Evolutionary conservation across 2,797 vertebrate species (phyloP), one percentile per base, ranked within the genome.

Genomic region (Ispidina lecontei): DNA sequence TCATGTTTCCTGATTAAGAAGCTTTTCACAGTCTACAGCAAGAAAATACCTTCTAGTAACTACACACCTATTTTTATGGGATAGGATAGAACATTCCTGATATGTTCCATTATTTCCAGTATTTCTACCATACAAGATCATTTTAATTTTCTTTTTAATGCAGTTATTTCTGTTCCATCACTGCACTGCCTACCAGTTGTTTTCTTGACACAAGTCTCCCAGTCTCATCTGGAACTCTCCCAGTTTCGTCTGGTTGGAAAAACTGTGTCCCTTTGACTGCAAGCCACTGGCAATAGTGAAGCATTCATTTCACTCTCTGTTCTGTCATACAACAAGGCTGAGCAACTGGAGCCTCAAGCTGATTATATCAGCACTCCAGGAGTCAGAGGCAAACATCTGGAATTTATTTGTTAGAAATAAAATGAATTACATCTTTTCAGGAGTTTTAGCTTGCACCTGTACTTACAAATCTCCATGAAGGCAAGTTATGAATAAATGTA

Each of bases 361-460:
- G 78, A 71, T 76, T 79, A 4, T 72, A 94, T 63, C 84, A 94
- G 65, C 49, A 39, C 65, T 83, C 58, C 8, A 8, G 47, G 69
- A 85, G 78, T 80, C 44, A 67, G 58, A 77, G 39, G 69, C 39
- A 92, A 95, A 94, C 94, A 96, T 91, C 78, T 95, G 94, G 90
- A 90, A 85, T 43, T 52, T 52, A 91, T 91, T 84, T 85, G 43
- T 91, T 79, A 71, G 60, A 88, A 92, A 69, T 43, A 70, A 91
- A 92, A 82, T 74, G 17, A 92, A 84, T 85, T 22, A 67, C 64
- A 78, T 49, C 39, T 92, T 74, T 95, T 82, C 82, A 95, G 31
- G 67, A 84, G 51, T 59, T 88, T 78, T 46, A 91, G 41, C 86
- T 81, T 92, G 58, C 75, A 94, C 88, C 87, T 95, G 90, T 72